phyloP scores from a whole-genome alignment of 2,888 invertebrate genomes.

The Malachius bipustulatus region DNA sequence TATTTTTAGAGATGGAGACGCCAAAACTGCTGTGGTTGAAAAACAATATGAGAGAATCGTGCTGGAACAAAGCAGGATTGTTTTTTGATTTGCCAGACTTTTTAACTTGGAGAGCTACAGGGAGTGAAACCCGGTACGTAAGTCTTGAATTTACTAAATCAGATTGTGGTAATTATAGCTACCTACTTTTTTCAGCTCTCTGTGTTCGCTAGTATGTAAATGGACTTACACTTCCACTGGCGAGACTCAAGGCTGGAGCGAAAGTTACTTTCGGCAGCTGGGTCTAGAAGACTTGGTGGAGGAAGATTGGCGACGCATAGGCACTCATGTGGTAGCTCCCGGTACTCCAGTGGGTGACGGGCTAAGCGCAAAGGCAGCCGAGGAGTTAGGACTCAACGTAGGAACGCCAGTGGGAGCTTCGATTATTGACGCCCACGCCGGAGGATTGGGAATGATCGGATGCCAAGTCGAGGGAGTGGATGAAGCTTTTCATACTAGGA shows the following conservation, averaged over 20 bases:
- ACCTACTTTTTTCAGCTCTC: slow-evolving; percentile 47
- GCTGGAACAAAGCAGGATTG: slow-evolving; percentile 59
- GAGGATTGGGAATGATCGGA: slow-evolving; percentile 77
- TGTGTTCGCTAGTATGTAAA: slow-evolving; percentile 88
- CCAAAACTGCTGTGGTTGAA: slow-evolving; percentile 93
- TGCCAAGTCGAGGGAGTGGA: slow-evolving; percentile 42
- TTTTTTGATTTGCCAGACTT: slow-evolving; percentile 92
- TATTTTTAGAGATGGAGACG: slow-evolving; percentile 94
- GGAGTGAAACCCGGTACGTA: slow-evolving; percentile 49
- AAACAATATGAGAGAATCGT: slow-evolving; percentile 46
- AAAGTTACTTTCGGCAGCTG: slow-evolving; percentile 56
- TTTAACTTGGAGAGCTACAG: slow-evolving; percentile 85
- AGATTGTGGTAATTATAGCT: too few species aligned
- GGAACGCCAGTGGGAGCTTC: slow-evolving; percentile 78
- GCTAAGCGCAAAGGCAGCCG: slow-evolving; percentile 51
- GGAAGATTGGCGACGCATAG: slow-evolving; percentile 59
- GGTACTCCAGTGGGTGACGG: slow-evolving; percentile 58
- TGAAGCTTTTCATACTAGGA: slow-evolving; percentile 38
- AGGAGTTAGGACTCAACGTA: slow-evolving; percentile 52
- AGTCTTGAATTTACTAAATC: too few species aligned
- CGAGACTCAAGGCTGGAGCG: slow-evolving; percentile 56
- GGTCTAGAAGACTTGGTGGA: slow-evolving; percentile 61
- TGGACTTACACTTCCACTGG: slow-evolving; percentile 75
- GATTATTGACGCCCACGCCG: slow-evolving; percentile 93
- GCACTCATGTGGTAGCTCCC: slow-evolving; percentile 53